Evolutionary conservation across 2,113 vertebrate species (phyloP), one percentile per base, ranked within the genome.

Genomic region (Rhinoptilus africanus): DNA sequence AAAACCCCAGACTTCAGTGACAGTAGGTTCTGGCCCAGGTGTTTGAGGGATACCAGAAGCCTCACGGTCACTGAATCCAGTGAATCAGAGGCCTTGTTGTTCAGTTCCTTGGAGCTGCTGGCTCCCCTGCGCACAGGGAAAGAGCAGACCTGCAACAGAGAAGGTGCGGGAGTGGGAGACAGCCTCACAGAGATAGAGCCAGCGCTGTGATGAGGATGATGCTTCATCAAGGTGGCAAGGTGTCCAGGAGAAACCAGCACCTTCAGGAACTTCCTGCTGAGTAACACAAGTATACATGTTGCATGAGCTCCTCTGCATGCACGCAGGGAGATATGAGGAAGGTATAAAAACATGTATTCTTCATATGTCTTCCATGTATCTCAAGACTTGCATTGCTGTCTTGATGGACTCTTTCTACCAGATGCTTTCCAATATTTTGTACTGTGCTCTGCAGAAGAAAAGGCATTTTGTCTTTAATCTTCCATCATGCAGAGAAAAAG

Each of bases 81-180:
- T 69, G 34, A 85, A 62, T 77, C 14, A 62, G 43, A 37, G 14
- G 3, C 35, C 27, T 88, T 11, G 7, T 35, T 45, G 1, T 35
- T 57, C 18, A 78, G 7, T 9, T 75, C 5, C 45, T 54, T 59
- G 39, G 47, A 77, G 51, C 8, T 86, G 41, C 20, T 92, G 59
- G 17, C 50, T 15, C 23, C 0, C 1, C 9, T 1, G 1, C 0
- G 2, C 21, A 14, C 1, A 2, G 12, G 20, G 8, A 68, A 85
- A 59, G 9, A 51, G 7, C 28, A 66, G 19, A 13, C 41, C 22
- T 80, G 8, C 16, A 57, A 37, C 17, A 16, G 10, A 75, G 14
- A 45, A 5, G 1, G 6, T 69, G 15, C n/a, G 60, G 41, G 13
- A 81, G 6, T 4, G 23, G 51, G 39, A 89, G 3, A 24, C n/a